Evolutionary conservation across 1,140 invertebrate species (phyloP).

Genomic region (Drosophila hydei): DNA sequence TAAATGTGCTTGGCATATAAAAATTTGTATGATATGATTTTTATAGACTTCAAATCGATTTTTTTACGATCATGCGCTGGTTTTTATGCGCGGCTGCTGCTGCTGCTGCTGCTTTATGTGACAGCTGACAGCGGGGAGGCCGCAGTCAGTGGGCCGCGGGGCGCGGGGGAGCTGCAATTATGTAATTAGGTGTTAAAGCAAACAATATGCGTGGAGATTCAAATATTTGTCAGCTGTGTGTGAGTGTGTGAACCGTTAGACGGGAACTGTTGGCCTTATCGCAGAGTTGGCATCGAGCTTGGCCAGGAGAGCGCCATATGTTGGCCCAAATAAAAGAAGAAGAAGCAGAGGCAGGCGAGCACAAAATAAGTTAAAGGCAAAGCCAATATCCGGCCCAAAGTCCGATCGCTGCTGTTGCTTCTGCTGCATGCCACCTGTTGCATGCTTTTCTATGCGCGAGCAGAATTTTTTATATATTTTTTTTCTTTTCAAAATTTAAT

Average conservation of each 20-base stretch:
- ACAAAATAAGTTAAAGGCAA: conserved; percentile 3
- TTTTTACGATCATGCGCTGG: conserved; percentile 71
- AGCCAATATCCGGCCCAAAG: conserved; percentile 51
- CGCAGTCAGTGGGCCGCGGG: not conserved
- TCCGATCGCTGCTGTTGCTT: conserved; percentile 7
- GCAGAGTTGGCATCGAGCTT: conserved; percentile 37
- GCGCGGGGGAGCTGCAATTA: conserved; percentile 48
- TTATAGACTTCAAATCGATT: conserved; percentile 80
- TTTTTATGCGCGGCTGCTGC: conserved; percentile 68
- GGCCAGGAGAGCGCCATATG: conserved; percentile 44
- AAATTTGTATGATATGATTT: conserved; percentile 82
- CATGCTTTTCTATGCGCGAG: conserved; percentile 66
- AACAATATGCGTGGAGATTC: conserved; percentile 41
- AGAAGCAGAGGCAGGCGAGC: not conserved
- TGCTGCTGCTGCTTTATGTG: conserved; percentile 53
- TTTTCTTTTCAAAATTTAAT: conserved; percentile 57
- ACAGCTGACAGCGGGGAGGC: conserved; percentile 43
- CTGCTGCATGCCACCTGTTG: conserved; percentile 56
- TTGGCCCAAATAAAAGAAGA: conserved; percentile 23
- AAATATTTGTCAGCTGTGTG: conserved; percentile 33
- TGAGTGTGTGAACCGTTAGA: conserved; percentile 42
- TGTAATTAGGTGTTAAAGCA: conserved; percentile 74
- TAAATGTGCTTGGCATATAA: conserved; percentile 63
- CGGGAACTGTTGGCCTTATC: conserved; percentile 45
- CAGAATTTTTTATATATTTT: conserved; percentile 30